Evolutionary conservation across 1,140 invertebrate species (phyloP), one percentile per base, ranked within the genome.

Genomic region (Atta colombica): DNA sequence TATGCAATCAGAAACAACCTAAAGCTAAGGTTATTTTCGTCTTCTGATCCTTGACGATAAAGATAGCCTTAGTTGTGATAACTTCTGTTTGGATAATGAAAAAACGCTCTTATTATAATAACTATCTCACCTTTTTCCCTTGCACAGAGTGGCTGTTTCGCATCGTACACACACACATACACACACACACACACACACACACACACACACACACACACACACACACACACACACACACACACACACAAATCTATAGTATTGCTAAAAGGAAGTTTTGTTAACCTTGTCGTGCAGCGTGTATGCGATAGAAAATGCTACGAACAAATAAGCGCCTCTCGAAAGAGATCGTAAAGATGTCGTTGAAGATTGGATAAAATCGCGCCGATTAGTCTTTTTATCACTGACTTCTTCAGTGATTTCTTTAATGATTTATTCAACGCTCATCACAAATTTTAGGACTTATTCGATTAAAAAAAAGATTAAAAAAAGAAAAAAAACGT

Each of bases 221-320:
- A 25, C 21, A 25, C 25, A 25, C 25, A 25, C 25, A 25, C 25
- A 25, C 25, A 25, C 25, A 25, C 0, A 25, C 0, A 39, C 61
- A 53, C 65, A 10, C 39, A 87, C 74, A 82, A 82, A 77, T 90
- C 69, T 60, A 71, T 61, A 25, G 4, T 77, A 87, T 87, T 35
- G 58, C 28, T 77, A 82, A 60, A 82, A 82, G 58, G 68, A 89
- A 90, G 35, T 45, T 45, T 8, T 12, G 39, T 82, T 21, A 77
- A n/a, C 53, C 31, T 75, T 75, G 53, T 75, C 18, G 60, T 77
- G 60, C 39, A 49, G 39, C 25, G 25, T 66, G 21, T 65, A 21
- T 8, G 31, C 35, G 55, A 65, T 77, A 45, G 55, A 65, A 77
- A 77, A 77, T 65, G 35, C 39, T 78, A 66, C 39, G 25, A 78